These are phyloP conservation scores for Glyptemys insculpta DNA, from an alignment of 2,797 vertebrate species.

Conservation along the genomic window DNA sequence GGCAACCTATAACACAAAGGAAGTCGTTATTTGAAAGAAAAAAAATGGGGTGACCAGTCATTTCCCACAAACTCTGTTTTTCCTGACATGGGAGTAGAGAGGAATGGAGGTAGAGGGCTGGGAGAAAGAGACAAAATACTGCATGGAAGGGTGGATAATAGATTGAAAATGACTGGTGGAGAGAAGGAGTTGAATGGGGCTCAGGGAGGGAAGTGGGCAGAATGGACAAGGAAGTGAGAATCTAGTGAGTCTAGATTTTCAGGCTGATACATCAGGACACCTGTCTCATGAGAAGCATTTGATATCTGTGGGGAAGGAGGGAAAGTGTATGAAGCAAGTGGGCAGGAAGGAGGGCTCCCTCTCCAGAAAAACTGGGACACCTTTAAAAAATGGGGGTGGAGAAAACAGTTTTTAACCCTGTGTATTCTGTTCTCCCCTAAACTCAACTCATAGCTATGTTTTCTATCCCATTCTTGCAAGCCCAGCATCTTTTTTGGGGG, in stretches of 20 bases:
- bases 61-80: background rate
- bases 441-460: background rate
- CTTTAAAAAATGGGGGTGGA: background rate
- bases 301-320: background rate
- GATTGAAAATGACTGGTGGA: fast-evolving
- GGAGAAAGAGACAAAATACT: background rate
- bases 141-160: background rate
- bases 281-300: background rate
- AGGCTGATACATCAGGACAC: background rate
- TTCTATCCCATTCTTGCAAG: background rate
- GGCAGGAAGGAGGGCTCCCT: background rate
- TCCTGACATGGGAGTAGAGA: background rate
- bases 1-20: background rate
- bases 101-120: background rate
- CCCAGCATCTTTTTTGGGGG: background rate
- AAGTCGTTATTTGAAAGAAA: background rate
- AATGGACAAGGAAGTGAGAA: fast-evolving
- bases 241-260: background rate
- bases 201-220: background rate
- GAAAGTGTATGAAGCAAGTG: background rate
- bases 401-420: background rate
- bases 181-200: background rate
- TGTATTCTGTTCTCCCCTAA: background rate
- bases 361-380: background rate
- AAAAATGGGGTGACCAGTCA: background rate